Base-by-base conservation (phyloP, 2,888 invertebrate species). In the Cheiracanthium punctorium region DNA sequence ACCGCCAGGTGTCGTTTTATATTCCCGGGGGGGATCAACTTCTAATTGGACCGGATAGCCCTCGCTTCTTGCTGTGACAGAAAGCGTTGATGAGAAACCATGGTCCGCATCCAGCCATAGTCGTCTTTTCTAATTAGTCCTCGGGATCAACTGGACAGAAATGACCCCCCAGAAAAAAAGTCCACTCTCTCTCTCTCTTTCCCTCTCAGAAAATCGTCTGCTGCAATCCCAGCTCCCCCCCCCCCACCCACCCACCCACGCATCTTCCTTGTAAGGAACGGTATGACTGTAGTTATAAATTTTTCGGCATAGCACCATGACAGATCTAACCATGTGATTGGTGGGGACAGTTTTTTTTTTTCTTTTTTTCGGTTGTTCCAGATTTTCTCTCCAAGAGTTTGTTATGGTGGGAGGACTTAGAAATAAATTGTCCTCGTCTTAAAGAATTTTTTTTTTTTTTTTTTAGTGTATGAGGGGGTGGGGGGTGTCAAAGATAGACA, bases 41-140 rank as follows among this genome's bases (percentile, higher is more conserved):
- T 79, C 84, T 85, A 85, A 85, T 85, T 85, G 84, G 84, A 85
- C 52, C 84, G 69, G 84, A 85, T 85, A 85, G 84, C 84, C 79
- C 10, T 48, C 43, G 52, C 58, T 74, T 73, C 52, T 41, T 69
- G 52, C 37, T 29, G 48, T 85, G 84, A 85, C 84, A 85, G 79
- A 73, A 85, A 67, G 43, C 48, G 65, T 67, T 85, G 84, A 85
- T 85, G 84, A 85, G 84, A 70, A 85, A 33, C 84, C 84, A 84
- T 84, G 77, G 84, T 30, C 67, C 77, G 20, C 33, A 48, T 30
- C 24, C 32, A 52, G 29, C 52, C 70, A 41, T 48, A 85, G 84
- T 80, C 79, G 84, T 85, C 84, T 52, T 85, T 85, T 64, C 84
- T 85, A 85, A 85, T 85, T 85, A 85, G 84, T 85, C 67, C 58